These are phyloP conservation scores for Dryoscopus gambensis DNA, from an alignment of 2,113 vertebrate genomes.

Conservation along the genomic window DNA sequence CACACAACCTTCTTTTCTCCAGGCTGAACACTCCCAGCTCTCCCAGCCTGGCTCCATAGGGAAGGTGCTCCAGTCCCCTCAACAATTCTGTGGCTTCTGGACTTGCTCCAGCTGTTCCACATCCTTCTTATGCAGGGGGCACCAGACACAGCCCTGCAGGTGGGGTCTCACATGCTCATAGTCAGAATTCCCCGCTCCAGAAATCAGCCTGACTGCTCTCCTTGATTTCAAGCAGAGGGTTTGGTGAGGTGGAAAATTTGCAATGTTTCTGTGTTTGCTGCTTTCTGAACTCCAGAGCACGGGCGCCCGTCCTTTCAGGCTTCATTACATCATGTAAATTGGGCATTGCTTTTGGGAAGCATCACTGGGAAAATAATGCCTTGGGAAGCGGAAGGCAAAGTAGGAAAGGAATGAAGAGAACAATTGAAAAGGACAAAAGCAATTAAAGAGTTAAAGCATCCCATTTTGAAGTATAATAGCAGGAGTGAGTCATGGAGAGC, in stretches of 20 bases:
- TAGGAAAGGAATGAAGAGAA: background rate
- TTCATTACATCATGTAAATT: background rate
- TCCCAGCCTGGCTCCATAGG: background rate
- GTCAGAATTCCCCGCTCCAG: background rate
- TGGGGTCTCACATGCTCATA: rapidly evolving
- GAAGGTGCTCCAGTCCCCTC: background rate
- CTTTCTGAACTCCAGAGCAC: background rate
- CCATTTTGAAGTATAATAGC: background rate
- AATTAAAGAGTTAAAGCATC: background rate
- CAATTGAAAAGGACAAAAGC: background rate
- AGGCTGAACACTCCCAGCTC: background rate
- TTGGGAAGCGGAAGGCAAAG: background rate
- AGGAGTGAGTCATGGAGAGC: background rate
- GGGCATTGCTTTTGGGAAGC: background rate
- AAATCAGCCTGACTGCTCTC: background rate
- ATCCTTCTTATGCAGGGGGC: background rate
- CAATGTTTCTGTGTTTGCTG: background rate
- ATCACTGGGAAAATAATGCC: background rate
- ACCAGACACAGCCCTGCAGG: background rate
- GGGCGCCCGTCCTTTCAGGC: background rate
- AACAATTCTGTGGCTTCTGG: background rate
- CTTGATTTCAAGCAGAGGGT: background rate
- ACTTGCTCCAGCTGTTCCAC: background rate
- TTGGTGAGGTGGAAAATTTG: background rate
- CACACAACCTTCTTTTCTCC: background rate